Evolutionary conservation across 2,797 vertebrate species (phyloP).

Genomic region (Muscicapa striata): DNA sequence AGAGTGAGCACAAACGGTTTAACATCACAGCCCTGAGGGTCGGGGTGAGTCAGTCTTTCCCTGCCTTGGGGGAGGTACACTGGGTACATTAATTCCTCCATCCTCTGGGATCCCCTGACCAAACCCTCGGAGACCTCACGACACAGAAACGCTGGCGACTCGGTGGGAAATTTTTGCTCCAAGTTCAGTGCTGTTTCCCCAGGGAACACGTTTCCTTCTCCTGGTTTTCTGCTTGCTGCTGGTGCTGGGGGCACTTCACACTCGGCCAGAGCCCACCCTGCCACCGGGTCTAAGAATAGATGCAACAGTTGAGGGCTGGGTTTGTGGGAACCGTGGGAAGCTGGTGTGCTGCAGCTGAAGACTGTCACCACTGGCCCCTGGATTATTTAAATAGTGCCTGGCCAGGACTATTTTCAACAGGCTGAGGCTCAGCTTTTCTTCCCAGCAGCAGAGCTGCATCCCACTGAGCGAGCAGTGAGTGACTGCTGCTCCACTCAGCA

Average conservation of each 20-base stretch:
- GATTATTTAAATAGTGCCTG: background rate
- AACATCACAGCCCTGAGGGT: background rate
- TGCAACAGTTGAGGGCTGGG: background rate
- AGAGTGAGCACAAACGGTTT: accelerated
- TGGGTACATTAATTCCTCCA: background rate
- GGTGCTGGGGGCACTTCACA: accelerated
- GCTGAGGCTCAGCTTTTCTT: background rate
- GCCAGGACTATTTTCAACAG: background rate
- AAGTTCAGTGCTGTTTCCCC: background rate
- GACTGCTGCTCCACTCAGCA: background rate
- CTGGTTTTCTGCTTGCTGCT: background rate
- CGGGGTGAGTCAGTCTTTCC: background rate
- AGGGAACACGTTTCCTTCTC: background rate
- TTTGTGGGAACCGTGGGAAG: background rate
- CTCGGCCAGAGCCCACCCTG: background rate
- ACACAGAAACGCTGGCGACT: accelerated
- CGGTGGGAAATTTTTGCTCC: background rate
- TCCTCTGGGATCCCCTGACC: background rate
- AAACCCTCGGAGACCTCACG: background rate
- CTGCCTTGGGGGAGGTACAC: background rate
- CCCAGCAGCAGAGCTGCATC: accelerated
- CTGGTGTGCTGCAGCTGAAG: background rate
- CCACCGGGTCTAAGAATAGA: background rate
- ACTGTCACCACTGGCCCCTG: background rate
- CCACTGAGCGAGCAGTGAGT: accelerated